These are phyloP conservation scores for Mnemiopsis leidyi DNA, from an alignment of 37 sponge, comb jelly and placozoan species.

Conservation along the genomic window DNA sequence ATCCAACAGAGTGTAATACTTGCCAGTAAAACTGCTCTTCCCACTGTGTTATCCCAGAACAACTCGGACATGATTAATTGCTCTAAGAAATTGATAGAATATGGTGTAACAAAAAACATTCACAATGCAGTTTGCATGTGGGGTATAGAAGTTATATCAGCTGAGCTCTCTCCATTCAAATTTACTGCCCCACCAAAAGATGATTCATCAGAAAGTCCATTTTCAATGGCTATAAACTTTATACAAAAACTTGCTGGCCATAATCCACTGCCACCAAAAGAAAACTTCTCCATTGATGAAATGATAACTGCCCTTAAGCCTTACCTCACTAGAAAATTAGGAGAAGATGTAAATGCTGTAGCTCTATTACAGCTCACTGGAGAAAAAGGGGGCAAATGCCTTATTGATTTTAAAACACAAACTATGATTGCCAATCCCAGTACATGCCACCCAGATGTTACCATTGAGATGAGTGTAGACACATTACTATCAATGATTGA, in stretches of 20 bases:
- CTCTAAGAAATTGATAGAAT: constrained; percentile 34
- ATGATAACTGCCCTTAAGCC: neutral
- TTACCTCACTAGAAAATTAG: neutral
- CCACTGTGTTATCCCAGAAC: constrained; percentile 7
- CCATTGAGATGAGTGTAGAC: constrained; percentile 38
- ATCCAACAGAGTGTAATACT: neutral
- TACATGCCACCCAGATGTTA: neutral
- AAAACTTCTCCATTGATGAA: constrained; percentile 2
- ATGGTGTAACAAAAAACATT: constrained; percentile 17
- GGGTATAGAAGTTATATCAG: constrained; percentile 30
- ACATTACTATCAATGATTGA: neutral
- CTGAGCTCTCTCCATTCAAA: constrained; percentile 22
- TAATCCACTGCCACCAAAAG: constrained; percentile 31
- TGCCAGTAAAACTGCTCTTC: neutral
- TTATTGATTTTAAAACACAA: constrained; percentile 20
- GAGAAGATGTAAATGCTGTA: constrained; percentile 31
- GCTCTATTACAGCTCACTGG: neutral
- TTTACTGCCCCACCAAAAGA: neutral
- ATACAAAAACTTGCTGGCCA: constrained; percentile 49
- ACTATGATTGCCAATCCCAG: neutral
- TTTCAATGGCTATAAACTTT: neutral
- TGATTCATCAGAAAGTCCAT: neutral
- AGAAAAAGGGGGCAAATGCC: constrained; percentile 28
- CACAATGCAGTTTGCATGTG: constrained; percentile 15
- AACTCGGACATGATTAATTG: constrained; percentile 25